These are phyloP conservation scores for Sialia sialis DNA, from an alignment of 2,113 vertebrate species.

Conservation along the genomic window DNA sequence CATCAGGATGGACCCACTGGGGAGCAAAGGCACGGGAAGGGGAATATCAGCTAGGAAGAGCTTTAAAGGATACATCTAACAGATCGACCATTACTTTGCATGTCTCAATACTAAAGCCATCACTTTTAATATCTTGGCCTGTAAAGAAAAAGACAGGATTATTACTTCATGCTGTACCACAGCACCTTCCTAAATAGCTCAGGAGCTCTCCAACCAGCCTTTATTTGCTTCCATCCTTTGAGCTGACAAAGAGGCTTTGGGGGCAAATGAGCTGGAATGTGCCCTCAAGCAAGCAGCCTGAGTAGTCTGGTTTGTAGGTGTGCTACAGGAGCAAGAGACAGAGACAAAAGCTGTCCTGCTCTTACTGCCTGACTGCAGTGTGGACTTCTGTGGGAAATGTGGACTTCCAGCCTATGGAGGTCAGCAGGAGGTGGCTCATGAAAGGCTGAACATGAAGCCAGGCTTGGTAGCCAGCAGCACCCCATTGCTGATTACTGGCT, in stretches of 20 bases:
- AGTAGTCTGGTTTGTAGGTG: background rate
- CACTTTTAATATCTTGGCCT: constrained; percentile 88
- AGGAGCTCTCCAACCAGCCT: background rate
- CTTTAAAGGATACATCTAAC: constrained; percentile 87
- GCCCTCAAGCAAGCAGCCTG: background rate
- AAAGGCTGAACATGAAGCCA: background rate
- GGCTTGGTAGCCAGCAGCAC: background rate
- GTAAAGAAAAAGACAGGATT: constrained; percentile 3
- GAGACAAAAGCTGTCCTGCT: background rate
- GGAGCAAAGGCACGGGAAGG: background rate
- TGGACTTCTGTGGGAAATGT: fast-evolving
- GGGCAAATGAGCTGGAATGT: background rate
- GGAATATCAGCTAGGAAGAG: background rate
- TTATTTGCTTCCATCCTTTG: background rate
- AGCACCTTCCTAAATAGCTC: background rate
- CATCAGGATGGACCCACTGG: background rate
- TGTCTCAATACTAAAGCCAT: constrained; percentile 90
- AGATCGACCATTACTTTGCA: constrained; percentile 87
- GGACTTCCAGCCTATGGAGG: background rate
- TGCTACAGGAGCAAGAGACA: background rate
- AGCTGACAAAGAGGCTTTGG: background rate
- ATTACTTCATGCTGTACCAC: background rate
- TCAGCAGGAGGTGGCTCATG: background rate
- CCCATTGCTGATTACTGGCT: background rate
- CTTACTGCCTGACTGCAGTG: background rate